These are phyloP conservation scores for Chascanopsetta lugubris DNA, from an alignment of 2,113 vertebrate genomes.

Conservation along the genomic window DNA sequence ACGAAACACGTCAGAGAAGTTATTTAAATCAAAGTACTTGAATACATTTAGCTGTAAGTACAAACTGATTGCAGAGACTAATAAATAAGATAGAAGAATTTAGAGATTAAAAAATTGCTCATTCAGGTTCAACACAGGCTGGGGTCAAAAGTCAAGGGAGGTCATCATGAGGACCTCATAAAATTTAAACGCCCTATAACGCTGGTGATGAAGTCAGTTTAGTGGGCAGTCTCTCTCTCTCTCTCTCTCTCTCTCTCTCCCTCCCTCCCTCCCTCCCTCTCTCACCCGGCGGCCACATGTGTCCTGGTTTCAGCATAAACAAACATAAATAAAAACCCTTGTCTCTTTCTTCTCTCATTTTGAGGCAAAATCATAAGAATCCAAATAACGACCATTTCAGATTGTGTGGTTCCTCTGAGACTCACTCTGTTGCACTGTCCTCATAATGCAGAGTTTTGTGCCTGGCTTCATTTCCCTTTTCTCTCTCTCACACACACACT, in stretches of 20 bases:
- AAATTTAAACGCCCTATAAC: neutral
- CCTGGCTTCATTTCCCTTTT: slow-evolving; percentile 3
- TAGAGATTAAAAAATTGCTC: no score
- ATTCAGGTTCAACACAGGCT: no score
- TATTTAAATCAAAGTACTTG: no score
- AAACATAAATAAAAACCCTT: neutral
- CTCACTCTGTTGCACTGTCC: neutral
- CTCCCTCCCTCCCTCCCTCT: no score
- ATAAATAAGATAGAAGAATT: no score
- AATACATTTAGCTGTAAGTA: no score
- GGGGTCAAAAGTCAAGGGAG: slow-evolving; percentile 20
- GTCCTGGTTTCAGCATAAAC: neutral
- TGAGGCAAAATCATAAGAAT: neutral
- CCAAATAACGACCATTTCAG: neutral
- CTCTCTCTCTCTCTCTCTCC: no score
- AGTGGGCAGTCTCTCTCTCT: no score
- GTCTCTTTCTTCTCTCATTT: neutral
- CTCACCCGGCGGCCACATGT: neutral
- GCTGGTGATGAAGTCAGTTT: no score
- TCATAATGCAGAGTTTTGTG: slow-evolving; percentile 7
- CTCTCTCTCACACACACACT: no score
- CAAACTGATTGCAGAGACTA: no score
- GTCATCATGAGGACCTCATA: slow-evolving; percentile 3
- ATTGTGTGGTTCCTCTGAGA: slow-evolving; percentile 18
- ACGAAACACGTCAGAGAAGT: no score